Conservation (phyloP, 1,140 invertebrate genomes). For the Drosophila rufa region DNA sequence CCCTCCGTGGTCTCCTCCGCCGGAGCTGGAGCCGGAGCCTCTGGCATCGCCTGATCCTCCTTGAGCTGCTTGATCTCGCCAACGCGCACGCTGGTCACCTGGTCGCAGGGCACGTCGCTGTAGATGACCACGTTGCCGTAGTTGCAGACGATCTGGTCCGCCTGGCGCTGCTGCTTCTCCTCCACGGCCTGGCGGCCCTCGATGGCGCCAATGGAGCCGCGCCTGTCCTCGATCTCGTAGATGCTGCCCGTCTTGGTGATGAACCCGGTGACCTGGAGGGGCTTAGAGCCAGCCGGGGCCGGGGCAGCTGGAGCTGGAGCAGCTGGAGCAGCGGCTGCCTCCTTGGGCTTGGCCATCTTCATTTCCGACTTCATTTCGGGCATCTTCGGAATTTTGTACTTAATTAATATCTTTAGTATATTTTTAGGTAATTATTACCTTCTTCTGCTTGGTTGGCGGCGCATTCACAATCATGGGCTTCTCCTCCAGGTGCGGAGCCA, state of each 20-base stretch:
- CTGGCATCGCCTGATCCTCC: not conserved
- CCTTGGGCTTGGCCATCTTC: constrained; percentile 8
- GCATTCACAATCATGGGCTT: constrained; percentile 73
- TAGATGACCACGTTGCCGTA: constrained; percentile 79
- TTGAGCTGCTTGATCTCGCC: constrained; percentile 53
- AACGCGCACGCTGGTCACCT: constrained; percentile 70
- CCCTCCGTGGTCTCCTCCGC: not conserved
- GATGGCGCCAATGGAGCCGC: constrained; percentile 66
- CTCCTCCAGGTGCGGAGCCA: constrained; percentile 37
- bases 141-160: constrained; percentile 68
- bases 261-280: constrained; percentile 77
- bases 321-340: not conserved
- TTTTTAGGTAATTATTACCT: not conserved
- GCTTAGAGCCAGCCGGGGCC: constrained; percentile 28
- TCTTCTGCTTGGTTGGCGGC: constrained; percentile 65
- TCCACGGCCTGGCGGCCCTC: constrained; percentile 62
- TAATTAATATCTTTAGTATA: no score
- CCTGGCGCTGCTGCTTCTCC: constrained; percentile 4
- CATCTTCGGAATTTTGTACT: not conserved
- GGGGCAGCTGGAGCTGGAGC: no score
- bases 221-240: constrained; percentile 73
- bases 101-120: constrained; percentile 79
- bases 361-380: constrained; percentile 27
- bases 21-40: not conserved
- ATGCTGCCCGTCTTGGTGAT: constrained; percentile 77